Evolutionary conservation across 2,888 invertebrate species (phyloP), one percentile per base, ranked within the genome.

Genomic region (Apamea epomidion): DNA sequence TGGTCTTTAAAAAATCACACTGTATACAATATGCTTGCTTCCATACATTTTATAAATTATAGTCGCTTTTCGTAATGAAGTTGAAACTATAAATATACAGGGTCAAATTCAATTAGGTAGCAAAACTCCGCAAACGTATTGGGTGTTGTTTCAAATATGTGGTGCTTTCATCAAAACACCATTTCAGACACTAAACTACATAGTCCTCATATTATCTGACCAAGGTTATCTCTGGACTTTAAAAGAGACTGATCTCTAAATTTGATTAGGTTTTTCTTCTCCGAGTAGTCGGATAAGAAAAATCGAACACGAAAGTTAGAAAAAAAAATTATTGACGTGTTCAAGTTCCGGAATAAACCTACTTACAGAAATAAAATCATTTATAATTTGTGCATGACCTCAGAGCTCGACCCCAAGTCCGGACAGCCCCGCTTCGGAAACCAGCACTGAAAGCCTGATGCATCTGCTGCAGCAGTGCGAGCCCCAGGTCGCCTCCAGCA

Each of bases 401-500:
- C 95, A 96, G 97, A 98, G 97, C 91, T 94, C 96, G 90, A 95
- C 94, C 67, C 97, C 93, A 85, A 98, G 97, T 93, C 97, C 97
- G 0, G 97, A 97, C 85, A 97, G 97, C 93, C 97, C 97, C 0
- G 97, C 97, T 16, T 97, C 98, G 2, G 98, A 98, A 91, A 97
- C 97, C 60, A 97, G 97, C 81, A 97, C 97, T 0, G 97, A 98
- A 91, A 97, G 97, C 87, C 95, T 98, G 87, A 95, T 98, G 93
- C 97, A 98, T 85, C 97, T 98, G 21, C 97, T 98, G 86, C 97
- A 98, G 91, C 97, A 97, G 81, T 97, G 98, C 89, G 98, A 98
- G 89, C 97, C 98, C 45, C 97, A 97, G 91, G 98, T 98, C 6
- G 97, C 98, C 2, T 96, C 97, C 87, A 97, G 96, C 84, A 97